phyloP scores from a whole-genome alignment of 2,113 vertebrate genomes.

The Muntiacus reevesi region DNA sequence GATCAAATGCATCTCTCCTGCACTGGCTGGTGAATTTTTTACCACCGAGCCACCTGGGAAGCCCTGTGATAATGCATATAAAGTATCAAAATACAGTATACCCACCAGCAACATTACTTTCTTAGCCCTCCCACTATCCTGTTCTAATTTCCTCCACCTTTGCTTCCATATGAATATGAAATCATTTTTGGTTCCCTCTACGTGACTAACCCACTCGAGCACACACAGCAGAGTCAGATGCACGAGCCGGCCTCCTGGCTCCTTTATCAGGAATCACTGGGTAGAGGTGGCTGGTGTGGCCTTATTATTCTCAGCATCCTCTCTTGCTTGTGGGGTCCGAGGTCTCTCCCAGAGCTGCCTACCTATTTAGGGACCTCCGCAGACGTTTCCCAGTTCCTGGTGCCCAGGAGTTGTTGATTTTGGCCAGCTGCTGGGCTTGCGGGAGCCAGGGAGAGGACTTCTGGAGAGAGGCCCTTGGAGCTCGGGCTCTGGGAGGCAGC shows the following conservation, averaged over 20 bases:
- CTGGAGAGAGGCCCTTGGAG: background rate
- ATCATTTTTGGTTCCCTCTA: background rate
- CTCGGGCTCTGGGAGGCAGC: background rate
- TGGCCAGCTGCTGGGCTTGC: background rate
- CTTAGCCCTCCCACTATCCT: background rate
- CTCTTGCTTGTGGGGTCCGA: background rate
- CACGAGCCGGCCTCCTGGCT: accelerated
- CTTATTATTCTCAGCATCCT: background rate
- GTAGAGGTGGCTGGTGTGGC: background rate
- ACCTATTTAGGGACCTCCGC: background rate
- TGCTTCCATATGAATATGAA: background rate
- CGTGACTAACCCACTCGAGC: accelerated
- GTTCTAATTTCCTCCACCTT: background rate
- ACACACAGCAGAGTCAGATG: accelerated
- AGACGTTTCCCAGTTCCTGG: constrained; percentile 2
- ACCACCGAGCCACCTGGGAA: background rate
- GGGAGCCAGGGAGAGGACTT: background rate
- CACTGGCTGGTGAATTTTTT: background rate
- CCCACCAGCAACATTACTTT: background rate
- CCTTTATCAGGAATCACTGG: background rate
- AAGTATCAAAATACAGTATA: background rate
- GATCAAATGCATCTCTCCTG: accelerated
- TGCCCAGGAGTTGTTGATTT: background rate
- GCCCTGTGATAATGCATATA: background rate
- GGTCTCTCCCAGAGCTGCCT: background rate